Evolutionary conservation across 2,888 invertebrate genomes (phyloP), one percentile per base, ranked within the genome.

Genomic region (Hyposoter dolosus): DNA sequence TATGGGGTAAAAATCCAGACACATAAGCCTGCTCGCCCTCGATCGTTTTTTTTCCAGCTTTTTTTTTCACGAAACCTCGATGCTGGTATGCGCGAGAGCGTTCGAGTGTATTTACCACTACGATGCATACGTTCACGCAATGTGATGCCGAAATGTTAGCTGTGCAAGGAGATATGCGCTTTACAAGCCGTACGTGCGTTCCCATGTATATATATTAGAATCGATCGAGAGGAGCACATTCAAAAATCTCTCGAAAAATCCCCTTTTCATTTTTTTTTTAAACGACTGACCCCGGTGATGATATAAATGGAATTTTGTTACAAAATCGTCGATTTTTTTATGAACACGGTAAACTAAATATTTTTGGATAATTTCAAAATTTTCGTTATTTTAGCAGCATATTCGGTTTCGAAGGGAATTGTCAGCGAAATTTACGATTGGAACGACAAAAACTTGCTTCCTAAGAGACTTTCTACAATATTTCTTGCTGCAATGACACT

Each of bases 1-100:
- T 85, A 82, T 68, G 75, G 82, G 68, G 43, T 78, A 78, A 81
- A 78, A 74, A 82, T 77, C 50, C 45, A 71, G 79, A 69, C 45
- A 53, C 53, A 47, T 47, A n/a, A 40, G 43, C 45, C 76, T 45
- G 35, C 60, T 53, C 12, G 19, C 53, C 32, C 66, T 56, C 72
- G 72, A 74, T 72, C 63, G 50, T 76, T 47, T 43, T 53, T 32
- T 69, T 35, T 66, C 45, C 60, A 23, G 32, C 56, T 63, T 78
- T 77, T 40, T 77, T 40, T 32, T 40, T 19, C 45, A 50, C 43
- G 40, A 78, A 80, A 79, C 40, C 43, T 60, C 40, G 19, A 50
- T 35, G 50, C 50, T 68, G 74, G 74, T 65, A 74, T 72, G 79
- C 50, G 72, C 53, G 81, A 19, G 65, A 45, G 77, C 74, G 45